Conservation (phyloP, 2,797 vertebrate genomes). For the Lophius americanus region DNA sequence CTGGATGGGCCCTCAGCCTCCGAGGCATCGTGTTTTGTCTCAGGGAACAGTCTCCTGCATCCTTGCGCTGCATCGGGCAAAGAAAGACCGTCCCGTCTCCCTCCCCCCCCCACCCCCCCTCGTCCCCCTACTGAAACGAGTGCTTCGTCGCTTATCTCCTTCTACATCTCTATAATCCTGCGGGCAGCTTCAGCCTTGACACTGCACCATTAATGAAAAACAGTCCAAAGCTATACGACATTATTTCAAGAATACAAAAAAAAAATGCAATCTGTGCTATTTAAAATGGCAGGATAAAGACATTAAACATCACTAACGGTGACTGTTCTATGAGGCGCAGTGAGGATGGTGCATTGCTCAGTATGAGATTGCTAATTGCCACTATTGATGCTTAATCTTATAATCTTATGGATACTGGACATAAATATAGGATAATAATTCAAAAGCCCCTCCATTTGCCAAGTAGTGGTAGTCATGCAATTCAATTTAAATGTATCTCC, state of each 20-base stretch:
- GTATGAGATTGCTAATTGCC: conserved; percentile 73
- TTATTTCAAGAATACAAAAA: background rate
- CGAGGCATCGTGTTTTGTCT: conserved; percentile 85
- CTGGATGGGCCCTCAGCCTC: conserved; percentile 82
- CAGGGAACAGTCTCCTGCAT: conserved; percentile 79
- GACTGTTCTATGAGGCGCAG: conserved; percentile 67
- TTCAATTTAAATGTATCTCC: background rate
- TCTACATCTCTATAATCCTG: conserved; percentile 63
- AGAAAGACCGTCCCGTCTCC: conserved; percentile 47
- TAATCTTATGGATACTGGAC: conserved; percentile 48
- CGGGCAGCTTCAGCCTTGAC: conserved; percentile 54
- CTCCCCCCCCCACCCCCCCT: background rate
- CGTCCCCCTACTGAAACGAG: conserved; percentile 38
- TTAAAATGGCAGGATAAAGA: conserved; percentile 74
- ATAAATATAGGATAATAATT: conserved; percentile 32
- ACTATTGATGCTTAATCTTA: conserved; percentile 72
- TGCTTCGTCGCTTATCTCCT: conserved; percentile 60
- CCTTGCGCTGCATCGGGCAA: conserved; percentile 68
- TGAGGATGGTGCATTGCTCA: conserved; percentile 77
- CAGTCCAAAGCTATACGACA: conserved; percentile 38
- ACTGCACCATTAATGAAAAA: conserved; percentile 26
- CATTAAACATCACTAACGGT: conserved; percentile 55
- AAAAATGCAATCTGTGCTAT: conserved; percentile 26
- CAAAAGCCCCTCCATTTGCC: conserved; percentile 28
- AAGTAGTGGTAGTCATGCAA: conserved; percentile 27